Evolutionary conservation across 2,797 vertebrate genomes (phyloP).

Genomic region (Morus bassanus): DNA sequence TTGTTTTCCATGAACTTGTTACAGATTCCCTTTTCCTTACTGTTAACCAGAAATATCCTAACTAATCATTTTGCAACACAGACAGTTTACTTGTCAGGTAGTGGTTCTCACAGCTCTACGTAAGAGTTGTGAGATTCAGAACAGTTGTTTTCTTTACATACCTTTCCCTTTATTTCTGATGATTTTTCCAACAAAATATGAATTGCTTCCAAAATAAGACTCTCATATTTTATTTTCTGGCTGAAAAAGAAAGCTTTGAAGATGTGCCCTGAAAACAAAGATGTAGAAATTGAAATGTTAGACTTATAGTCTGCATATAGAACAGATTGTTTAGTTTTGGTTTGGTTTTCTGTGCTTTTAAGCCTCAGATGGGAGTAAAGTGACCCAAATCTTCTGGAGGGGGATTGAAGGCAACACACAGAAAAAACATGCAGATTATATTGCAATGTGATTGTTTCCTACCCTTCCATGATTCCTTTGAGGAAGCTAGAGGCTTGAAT

Average conservation of each 20-base stretch:
- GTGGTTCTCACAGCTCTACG: background rate
- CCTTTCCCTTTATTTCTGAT: background rate
- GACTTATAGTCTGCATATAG: background rate
- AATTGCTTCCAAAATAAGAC: background rate
- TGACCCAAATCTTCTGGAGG: background rate
- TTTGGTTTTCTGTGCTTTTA: background rate
- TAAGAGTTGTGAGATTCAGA: background rate
- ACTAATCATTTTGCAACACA: background rate
- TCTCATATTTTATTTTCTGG: background rate
- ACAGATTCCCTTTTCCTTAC: background rate
- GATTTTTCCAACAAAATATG: background rate
- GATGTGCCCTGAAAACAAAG: background rate
- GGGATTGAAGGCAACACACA: background rate
- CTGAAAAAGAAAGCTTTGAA: background rate
- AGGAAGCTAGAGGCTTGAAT: conserved; percentile 9
- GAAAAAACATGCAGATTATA: background rate
- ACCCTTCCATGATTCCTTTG: background rate
- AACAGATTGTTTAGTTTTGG: background rate
- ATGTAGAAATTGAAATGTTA: background rate
- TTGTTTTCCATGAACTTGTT: background rate
- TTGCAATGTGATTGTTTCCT: background rate
- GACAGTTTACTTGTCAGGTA: background rate
- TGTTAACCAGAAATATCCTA: background rate
- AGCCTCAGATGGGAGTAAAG: background rate
- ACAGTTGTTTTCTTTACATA: background rate